These are phyloP conservation scores for Manis crassicaudata DNA, from an alignment of 2,797 vertebrate species.

Conservation along the genomic window DNA sequence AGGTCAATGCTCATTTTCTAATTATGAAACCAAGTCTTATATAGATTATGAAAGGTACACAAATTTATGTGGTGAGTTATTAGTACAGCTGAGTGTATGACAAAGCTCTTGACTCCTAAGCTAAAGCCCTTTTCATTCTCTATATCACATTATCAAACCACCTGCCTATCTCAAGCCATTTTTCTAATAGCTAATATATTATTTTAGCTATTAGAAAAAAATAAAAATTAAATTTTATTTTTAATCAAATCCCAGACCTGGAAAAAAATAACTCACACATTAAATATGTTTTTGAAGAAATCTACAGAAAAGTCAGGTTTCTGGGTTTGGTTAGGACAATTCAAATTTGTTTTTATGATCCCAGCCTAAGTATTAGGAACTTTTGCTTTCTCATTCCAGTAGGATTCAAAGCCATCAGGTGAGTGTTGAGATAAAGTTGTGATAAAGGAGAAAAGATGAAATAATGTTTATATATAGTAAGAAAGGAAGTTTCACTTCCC, in stretches of 20 bases:
- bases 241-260: background rate
- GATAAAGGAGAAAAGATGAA: background rate
- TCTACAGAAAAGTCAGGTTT: fast-evolving
- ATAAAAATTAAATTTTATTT: background rate
- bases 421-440: background rate
- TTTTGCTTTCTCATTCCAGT: background rate
- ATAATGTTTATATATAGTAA: background rate
- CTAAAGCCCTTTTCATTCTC: background rate
- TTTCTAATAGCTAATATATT: background rate
- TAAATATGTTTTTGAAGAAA: background rate
- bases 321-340: background rate
- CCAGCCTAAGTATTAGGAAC: background rate
- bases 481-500: background rate
- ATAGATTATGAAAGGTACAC: background rate
- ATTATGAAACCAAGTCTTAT: background rate
- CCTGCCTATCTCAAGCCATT: background rate
- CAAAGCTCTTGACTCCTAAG: background rate
- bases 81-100: background rate
- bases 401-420: background rate
- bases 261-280: background rate
- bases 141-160: background rate
- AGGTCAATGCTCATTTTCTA: background rate
- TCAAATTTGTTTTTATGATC: background rate
- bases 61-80: background rate
- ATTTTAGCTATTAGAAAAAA: background rate